phyloP scores from a whole-genome alignment of 92 coral and sea anemone species.

The Micromussa lordhowensis region DNA sequence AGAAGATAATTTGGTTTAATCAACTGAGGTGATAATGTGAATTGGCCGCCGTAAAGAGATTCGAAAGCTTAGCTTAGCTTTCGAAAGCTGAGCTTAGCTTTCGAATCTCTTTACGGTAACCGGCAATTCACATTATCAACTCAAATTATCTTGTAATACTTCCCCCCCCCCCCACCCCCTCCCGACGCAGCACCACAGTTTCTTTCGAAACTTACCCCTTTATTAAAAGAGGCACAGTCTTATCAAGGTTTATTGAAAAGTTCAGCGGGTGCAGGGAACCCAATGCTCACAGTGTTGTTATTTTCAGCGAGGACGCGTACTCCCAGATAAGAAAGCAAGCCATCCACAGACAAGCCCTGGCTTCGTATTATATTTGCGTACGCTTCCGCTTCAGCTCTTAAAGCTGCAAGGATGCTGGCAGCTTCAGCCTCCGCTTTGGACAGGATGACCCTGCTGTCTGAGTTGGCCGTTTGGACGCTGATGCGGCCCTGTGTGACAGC shows the following conservation, averaged over 20 bases:
- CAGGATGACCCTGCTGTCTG: conserved; percentile 65
- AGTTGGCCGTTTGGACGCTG: conserved; percentile 64
- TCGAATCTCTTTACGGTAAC: too few relatives aligned
- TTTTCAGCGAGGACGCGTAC: conserved; percentile 80
- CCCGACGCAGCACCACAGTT: too few relatives aligned
- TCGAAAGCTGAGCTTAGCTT: too few relatives aligned
- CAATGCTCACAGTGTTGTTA: conserved; percentile 71
- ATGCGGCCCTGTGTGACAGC: conserved; percentile 80
- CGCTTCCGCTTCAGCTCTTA: conserved; percentile 76
- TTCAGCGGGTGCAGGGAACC: conserved; percentile 88
- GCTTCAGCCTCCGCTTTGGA: conserved; percentile 83
- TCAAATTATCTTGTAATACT: too few relatives aligned
- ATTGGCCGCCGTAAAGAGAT: too few relatives aligned
- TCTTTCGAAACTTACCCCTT: too few relatives aligned
- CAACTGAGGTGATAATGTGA: too few relatives aligned
- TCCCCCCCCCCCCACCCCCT: too few relatives aligned
- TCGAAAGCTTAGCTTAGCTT: too few relatives aligned
- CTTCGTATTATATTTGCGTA: conserved; percentile 67
- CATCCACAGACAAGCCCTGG: conserved; percentile 67
- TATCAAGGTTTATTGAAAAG: conserved; percentile 7
- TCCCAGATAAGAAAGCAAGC: conserved; percentile 77
- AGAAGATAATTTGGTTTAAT: too few relatives aligned
- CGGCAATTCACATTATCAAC: too few relatives aligned
- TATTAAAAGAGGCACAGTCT: too few relatives aligned
- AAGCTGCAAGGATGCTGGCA: conserved; percentile 61